Conservation (phyloP, 2,888 invertebrate species). For the Sinhomidia bicolor region DNA sequence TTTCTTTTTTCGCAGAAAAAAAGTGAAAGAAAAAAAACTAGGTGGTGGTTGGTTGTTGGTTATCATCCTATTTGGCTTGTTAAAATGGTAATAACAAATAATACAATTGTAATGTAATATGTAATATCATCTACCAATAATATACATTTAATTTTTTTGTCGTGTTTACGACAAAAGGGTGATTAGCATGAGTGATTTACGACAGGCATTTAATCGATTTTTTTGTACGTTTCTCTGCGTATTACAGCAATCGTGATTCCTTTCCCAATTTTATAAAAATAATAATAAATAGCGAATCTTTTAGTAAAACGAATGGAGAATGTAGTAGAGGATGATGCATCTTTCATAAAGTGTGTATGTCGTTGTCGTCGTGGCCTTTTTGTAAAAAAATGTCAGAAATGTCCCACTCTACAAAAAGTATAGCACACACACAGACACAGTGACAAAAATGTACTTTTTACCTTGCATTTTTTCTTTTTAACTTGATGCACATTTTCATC, state of each 20-base stretch:
- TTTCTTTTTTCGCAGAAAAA: not conserved
- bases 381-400: not conserved
- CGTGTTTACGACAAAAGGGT: not conserved
- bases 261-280: slow-evolving; percentile 27
- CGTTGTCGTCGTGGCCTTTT: not conserved
- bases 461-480: too few species aligned
- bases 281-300: not conserved
- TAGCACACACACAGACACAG: too few species aligned
- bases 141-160: not conserved
- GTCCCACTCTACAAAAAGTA: not conserved
- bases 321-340: not conserved
- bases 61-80: not conserved
- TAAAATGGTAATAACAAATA: not conserved
- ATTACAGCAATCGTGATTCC: slow-evolving; percentile 25
- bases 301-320: not conserved
- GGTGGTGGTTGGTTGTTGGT: not conserved
- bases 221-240: not conserved
- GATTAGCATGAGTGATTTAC: slow-evolving; percentile 11
- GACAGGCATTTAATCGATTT: slow-evolving; percentile 21
- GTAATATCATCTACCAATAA: not conserved
- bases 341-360: not conserved
- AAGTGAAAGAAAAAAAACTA: slow-evolving; percentile 5
- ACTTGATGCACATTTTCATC: too few species aligned
- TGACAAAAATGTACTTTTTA: not conserved
- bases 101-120: not conserved